Evolutionary conservation across 2,113 vertebrate genomes (phyloP), one percentile per base, ranked within the genome.

Genomic region (Syngnathoides biaculeatus): DNA sequence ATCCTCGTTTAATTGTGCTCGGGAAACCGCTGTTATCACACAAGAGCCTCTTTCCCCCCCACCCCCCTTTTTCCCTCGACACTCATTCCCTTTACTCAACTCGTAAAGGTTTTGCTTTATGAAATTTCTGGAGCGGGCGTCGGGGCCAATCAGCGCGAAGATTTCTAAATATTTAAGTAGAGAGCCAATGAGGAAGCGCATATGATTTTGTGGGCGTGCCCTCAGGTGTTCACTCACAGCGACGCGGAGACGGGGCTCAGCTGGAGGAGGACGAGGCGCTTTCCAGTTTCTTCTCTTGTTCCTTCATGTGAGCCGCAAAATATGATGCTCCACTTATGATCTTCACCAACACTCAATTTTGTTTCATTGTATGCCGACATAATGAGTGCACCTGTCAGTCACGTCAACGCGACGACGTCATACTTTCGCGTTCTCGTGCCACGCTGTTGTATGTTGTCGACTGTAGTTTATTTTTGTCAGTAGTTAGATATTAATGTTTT

Each of bases 81-180:
- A 78, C 74, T 84, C 81, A 85, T 80, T 80, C 79, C 88, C 84
- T 88, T 89, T 78, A 82, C 86, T 82, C 88, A 92, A 92, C 89
- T 92, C 92, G 80, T 69, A 79, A 82, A 87, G 87, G 74, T 86
- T 78, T 86, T 88, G 86, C 88, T 90, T 91, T 91, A 91, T 90
- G 88, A 89, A 89, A 90, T 86, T 82, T 52, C 69, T 79, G 65
- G 74, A 82, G 79, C 43, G 19, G 69, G 27, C 22, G 57, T 77
- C 73, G 63, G 60, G 78, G 72, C 91, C 90, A 91, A 92, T 91
- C 72, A 35, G 13, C 53, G 56, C 26, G 26, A 65, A 47, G 59
- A 48, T 64, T 26, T 40, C 10, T 77, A 67, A 86, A 86, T 89
- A 84, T 88, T 82, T 81, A 84, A 84, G 64, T 39, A 14, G 5